Conservation (phyloP, 2,888 invertebrate genomes). For the Elegia similella region DNA sequence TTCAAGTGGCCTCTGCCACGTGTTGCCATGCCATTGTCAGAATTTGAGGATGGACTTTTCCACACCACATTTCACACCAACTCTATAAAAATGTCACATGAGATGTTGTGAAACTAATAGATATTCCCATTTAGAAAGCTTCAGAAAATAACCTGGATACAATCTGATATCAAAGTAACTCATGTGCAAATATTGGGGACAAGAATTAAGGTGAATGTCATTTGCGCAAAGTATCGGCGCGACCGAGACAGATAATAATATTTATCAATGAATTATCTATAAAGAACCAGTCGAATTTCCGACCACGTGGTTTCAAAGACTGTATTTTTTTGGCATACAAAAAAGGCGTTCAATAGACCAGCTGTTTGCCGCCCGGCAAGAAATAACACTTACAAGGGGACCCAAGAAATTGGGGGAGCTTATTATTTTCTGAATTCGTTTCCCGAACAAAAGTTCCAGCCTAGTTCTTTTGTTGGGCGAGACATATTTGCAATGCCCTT, state of each 20-base stretch:
- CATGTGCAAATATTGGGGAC: background rate
- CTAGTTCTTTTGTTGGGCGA: slow-evolving; percentile 55
- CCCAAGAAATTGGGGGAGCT: slow-evolving; percentile 61
- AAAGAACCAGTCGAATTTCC: slow-evolving; percentile 52
- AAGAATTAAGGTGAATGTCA: slow-evolving; percentile 10
- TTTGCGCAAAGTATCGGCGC: slow-evolving; percentile 7
- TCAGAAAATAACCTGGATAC: no score
- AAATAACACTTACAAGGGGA: slow-evolving; percentile 63
- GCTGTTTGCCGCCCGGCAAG: slow-evolving; percentile 64
- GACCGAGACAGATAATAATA: slow-evolving; percentile 17
- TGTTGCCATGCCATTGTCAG: no score
- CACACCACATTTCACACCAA: no score
- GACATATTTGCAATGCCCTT: slow-evolving; percentile 60
- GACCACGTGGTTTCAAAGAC: slow-evolving; percentile 63
- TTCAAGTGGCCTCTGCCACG: no score
- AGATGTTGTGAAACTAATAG: no score
- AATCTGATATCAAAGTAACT: background rate
- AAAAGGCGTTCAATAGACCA: slow-evolving; percentile 66
- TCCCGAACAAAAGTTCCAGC: slow-evolving; percentile 44
- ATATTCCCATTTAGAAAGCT: no score
- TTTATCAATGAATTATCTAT: slow-evolving; percentile 17
- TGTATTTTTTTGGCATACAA: slow-evolving; percentile 35
- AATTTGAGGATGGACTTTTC: no score
- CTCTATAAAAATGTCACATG: no score
- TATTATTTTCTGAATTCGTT: slow-evolving; percentile 48